Evolutionary conservation across 1,140 invertebrate species (phyloP).

Genomic region (Pogonomyrmex californicus): DNA sequence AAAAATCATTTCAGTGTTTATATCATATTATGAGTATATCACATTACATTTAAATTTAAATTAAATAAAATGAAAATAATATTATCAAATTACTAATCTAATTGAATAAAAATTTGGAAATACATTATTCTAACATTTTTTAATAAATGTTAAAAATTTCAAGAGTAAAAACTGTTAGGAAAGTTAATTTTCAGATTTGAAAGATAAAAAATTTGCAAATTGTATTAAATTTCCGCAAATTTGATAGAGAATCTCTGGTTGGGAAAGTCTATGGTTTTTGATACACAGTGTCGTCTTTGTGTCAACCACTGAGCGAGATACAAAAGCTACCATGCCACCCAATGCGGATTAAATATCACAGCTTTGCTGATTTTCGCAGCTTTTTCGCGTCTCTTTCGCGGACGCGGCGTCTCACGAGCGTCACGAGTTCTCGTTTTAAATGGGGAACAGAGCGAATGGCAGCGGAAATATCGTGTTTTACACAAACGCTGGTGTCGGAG

Average conservation of each 20-base stretch:
- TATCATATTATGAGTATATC: neutral
- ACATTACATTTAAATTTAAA: neutral
- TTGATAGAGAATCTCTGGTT: neutral
- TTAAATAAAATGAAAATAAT: neutral
- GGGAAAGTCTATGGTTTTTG: neutral
- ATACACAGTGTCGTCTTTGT: neutral
- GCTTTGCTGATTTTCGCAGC: conserved; percentile 23
- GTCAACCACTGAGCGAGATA: neutral
- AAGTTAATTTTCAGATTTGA: neutral
- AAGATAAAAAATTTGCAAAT: neutral
- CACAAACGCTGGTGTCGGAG: conserved; percentile 18
- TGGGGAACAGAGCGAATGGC: conserved; percentile 31
- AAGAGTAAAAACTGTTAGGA: neutral
- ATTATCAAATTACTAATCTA: neutral
- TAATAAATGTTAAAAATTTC: neutral
- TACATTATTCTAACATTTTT: neutral
- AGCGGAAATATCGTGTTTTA: conserved; percentile 54
- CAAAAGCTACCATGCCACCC: neutral
- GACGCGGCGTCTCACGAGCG: conserved; percentile 16
- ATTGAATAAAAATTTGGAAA: neutral
- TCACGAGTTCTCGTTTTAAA: conserved; percentile 5
- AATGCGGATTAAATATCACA: conserved; percentile 39
- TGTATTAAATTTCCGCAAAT: neutral
- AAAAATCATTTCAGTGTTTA: neutral
- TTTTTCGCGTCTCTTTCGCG: conserved; percentile 34